Percentiles rank a stretch among this genome's conserved stretches.
Evolutionary conservation across 2,797 vertebrate genomes (phyloP).

Genomic region (Allobates femoralis): DNA sequence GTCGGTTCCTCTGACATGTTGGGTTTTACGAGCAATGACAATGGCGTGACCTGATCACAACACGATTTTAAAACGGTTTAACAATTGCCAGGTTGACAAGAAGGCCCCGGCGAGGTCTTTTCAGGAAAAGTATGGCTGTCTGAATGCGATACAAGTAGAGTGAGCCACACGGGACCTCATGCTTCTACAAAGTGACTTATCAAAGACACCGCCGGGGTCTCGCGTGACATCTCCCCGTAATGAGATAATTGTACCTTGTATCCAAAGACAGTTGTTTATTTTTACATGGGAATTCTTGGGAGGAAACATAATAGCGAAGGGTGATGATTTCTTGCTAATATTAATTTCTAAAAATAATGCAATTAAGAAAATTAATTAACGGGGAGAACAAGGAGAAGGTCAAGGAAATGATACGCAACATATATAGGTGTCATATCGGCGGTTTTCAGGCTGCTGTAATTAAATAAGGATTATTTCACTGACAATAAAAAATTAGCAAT

Average conservation of each 20-base stretch:
- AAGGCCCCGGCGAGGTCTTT: slow-evolving; percentile 8
- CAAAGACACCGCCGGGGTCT: slow-evolving; percentile 26
- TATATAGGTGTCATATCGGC: background rate
- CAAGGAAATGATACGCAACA: slow-evolving; percentile 21
- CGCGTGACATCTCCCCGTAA: slow-evolving; percentile 32
- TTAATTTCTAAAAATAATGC: slow-evolving; percentile 46
- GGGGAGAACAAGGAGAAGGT: slow-evolving; percentile 24
- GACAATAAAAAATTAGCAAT: background rate
- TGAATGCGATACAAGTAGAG: background rate
- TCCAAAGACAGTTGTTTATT: slow-evolving; percentile 45
- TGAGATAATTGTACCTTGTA: slow-evolving; percentile 43
- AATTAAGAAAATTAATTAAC: slow-evolving; percentile 50
- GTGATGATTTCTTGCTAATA: slow-evolving; percentile 18
- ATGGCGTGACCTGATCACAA: slow-evolving; percentile 43
- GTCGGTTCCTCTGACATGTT: background rate
- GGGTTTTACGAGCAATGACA: background rate
- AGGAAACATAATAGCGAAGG: background rate
- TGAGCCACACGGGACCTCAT: slow-evolving; percentile 1
- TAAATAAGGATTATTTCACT: background rate
- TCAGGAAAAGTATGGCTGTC: slow-evolving; percentile 1
- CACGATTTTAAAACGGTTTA: slow-evolving; percentile 17
- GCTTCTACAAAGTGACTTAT: slow-evolving; percentile 43
- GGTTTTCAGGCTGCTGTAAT: background rate
- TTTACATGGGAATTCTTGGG: slow-evolving; percentile 36
- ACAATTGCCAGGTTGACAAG: slow-evolving; percentile 31